Percentiles rank a stretch among this genome's conserved stretches.
These are phyloP conservation scores for Chascanopsetta lugubris DNA, from an alignment of 2,113 vertebrate species.

Conservation along the genomic window DNA sequence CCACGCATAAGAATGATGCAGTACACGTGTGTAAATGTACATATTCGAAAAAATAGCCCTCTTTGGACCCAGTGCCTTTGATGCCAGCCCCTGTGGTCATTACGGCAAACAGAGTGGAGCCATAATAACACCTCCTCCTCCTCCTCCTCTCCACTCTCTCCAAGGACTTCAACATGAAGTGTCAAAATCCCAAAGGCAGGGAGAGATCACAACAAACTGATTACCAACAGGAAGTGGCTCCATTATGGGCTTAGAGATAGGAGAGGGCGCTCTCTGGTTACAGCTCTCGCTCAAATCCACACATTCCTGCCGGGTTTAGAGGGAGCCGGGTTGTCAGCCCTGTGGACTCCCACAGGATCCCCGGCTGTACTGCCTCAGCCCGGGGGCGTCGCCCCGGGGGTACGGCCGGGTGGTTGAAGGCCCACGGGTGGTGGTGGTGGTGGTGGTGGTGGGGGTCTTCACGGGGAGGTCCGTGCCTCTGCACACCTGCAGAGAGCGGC, in stretches of 20 bases:
- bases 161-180: constrained; percentile 62
- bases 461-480: constrained; percentile 52
- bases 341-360: constrained; percentile 30
- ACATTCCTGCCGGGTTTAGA: constrained; percentile 78
- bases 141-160: constrained; percentile 22
- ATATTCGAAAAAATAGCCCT: constrained; percentile 14
- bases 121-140: constrained; percentile 43
- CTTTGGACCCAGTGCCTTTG: constrained; percentile 28
- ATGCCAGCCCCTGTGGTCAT: constrained; percentile 42
- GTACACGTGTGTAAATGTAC: constrained; percentile 16
- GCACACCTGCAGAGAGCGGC: constrained; percentile 55
- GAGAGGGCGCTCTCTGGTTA: constrained; percentile 76
- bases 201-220: constrained; percentile 77
- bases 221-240: constrained; percentile 79
- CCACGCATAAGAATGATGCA: neutral
- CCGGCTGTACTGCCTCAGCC: constrained; percentile 28
- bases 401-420: constrained; percentile 32
- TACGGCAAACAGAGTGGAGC: constrained; percentile 45
- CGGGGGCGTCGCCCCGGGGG: constrained; percentile 42
- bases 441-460: constrained; percentile 31
- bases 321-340: constrained; percentile 62
- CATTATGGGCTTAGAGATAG: constrained; percentile 79
- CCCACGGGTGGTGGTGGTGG: constrained; percentile 18
- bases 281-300: constrained; percentile 72
- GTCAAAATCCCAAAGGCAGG: constrained; percentile 63